Percentiles rank a stretch among this genome's conserved stretches.
phyloP scores from a whole-genome alignment of 2,888 invertebrate species.

The Dolomedes plantarius region DNA sequence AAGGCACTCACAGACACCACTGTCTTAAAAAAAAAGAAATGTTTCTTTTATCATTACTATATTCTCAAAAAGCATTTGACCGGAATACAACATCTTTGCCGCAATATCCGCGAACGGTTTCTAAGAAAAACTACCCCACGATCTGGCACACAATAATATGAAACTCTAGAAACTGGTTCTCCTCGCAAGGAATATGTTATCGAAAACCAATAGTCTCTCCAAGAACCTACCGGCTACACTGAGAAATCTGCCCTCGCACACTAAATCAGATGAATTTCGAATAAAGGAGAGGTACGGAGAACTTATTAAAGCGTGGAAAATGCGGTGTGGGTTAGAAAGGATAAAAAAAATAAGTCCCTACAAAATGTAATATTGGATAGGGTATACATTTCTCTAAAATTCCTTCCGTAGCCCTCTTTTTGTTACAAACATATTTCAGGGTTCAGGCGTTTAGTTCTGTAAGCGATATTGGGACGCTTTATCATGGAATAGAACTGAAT shows the following conservation, averaged over 20 bases:
- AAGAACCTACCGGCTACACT: background rate
- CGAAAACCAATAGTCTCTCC: constrained; percentile 59
- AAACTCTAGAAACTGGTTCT: constrained; percentile 41
- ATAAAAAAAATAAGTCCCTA: too few species aligned
- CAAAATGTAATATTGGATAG: too few species aligned
- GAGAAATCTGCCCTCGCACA: background rate
- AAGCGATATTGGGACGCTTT: too few species aligned
- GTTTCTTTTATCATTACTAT: constrained; percentile 57
- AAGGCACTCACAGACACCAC: constrained; percentile 20
- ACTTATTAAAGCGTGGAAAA: constrained; percentile 47
- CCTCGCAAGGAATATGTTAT: constrained; percentile 60
- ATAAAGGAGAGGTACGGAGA: constrained; percentile 21
- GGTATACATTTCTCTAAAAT: too few species aligned
- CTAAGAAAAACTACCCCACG: constrained; percentile 25
- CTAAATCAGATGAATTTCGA: constrained; percentile 58
- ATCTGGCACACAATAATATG: constrained; percentile 47
- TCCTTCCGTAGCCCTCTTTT: too few species aligned
- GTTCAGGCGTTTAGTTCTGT: too few species aligned
- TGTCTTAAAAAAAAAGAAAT: background rate
- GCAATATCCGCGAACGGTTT: constrained; percentile 44
- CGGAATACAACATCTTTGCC: constrained; percentile 34
- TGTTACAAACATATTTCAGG: too few species aligned
- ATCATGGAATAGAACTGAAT: too few species aligned
- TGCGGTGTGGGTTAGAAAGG: too few species aligned
- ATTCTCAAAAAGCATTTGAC: constrained; percentile 43